Base-by-base conservation (phyloP, 2,797 vertebrate species). In the Mormyrops attenuatus region DNA sequence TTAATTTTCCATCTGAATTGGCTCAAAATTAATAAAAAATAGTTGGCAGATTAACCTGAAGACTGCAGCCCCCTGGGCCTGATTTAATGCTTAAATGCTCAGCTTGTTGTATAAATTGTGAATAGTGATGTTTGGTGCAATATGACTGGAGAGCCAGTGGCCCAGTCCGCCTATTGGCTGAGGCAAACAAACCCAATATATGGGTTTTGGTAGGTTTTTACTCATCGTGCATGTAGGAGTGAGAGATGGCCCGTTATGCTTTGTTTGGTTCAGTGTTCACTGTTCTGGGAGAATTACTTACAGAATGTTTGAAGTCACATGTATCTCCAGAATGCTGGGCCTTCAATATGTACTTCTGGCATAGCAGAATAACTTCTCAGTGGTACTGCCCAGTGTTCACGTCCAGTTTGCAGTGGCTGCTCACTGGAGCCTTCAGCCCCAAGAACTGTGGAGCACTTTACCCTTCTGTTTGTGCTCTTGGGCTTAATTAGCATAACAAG, bases 1-100 rank as follows among this genome's bases (percentile, higher is more conserved):
- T 80, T 80, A 80, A 44, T 80, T 80, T 80, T 80, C 73, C 38
- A 38, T 80, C 38, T 80, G 38, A 80, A 80, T 80, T 80, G 73
- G 73, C 73, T 80, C 15, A 44, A 7, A 44, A 44, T 44, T 3
- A 73, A 34, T 73, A 34, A 44, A 80, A 44, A 80, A 44, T n/a
- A n/a, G 34, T 80, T 44, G n/a, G 38, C 73, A 20, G 17, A 77
- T 77, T 17, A 77, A 77, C 30, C 34, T 38, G 69, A 20, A 41
- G 34, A 41, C 34, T 44, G 6, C 38, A 44, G 34, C 2, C 20
- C 38, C 73, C 38, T 38, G 9, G 15, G 38, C 34, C 38, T 80
- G 73, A 44, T 8, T 44, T 80, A 80, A 80, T 80, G 73, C 17
- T 7, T 80, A 80, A 44, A 80, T 44, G 38, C 17, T 20, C 15